Conservation (phyloP, 1,140 invertebrate species). For the Teleogryllus occipitalis region DNA sequence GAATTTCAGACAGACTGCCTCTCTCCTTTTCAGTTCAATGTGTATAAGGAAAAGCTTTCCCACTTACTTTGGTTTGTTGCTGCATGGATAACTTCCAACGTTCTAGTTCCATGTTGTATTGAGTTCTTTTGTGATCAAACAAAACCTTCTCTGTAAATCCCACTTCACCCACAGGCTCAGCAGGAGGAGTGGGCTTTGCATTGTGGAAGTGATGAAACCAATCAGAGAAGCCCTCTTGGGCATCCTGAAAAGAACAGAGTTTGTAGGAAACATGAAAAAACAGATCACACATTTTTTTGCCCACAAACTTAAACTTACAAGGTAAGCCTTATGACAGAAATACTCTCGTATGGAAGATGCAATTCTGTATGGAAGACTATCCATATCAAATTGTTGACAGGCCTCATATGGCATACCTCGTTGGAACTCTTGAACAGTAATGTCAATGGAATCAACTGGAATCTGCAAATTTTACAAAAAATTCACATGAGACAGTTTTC, state of each 20-base stretch:
- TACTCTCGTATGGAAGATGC: slow-evolving; percentile 58
- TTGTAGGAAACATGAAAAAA: not conserved
- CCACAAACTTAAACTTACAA: slow-evolving; percentile 32
- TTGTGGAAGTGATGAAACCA: slow-evolving; percentile 82
- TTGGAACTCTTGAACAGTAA: slow-evolving; percentile 47
- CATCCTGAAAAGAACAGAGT: slow-evolving; percentile 43
- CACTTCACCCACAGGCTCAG: slow-evolving; percentile 47
- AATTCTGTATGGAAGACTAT: slow-evolving; percentile 24
- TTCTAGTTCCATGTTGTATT: slow-evolving; percentile 64
- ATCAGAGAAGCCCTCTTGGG: slow-evolving; percentile 75
- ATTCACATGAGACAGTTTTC: too few relatives aligned
- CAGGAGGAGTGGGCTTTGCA: slow-evolving; percentile 55
- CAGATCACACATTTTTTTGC: not conserved
- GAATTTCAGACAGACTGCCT: too few relatives aligned
- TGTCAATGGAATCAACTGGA: slow-evolving; percentile 52
- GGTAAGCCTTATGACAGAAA: slow-evolving; percentile 66
- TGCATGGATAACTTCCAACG: slow-evolving; percentile 64
- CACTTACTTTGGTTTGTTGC: slow-evolving; percentile 50
- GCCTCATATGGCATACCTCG: slow-evolving; percentile 38
- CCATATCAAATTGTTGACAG: slow-evolving; percentile 18
- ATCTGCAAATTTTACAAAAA: slow-evolving; percentile 34
- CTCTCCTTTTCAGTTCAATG: too few relatives aligned
- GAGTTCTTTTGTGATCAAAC: slow-evolving; percentile 69
- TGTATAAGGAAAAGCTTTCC: too few relatives aligned
- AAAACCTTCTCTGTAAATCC: slow-evolving; percentile 83